Percentiles rank a stretch among this genome's conserved stretches.
These are phyloP conservation scores for Takifugu flavidus DNA, from an alignment of 2,113 vertebrate genomes.

Conservation along the genomic window DNA sequence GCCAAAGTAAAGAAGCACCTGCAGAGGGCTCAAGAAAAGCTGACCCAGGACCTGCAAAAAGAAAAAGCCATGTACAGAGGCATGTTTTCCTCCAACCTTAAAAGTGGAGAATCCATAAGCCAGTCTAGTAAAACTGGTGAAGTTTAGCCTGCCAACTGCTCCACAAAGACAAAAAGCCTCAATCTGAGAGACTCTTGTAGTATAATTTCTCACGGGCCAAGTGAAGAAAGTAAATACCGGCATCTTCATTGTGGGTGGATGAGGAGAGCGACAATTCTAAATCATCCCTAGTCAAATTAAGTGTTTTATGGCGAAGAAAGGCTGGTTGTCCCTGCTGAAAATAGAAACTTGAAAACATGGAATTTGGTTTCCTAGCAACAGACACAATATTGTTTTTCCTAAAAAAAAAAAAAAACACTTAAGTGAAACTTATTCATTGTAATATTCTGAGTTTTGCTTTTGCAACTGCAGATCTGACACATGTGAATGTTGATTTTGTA, in stretches of 20 bases:
- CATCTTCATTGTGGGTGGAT: not conserved
- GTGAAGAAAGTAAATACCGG: conserved; percentile 6
- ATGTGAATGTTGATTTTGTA: conserved; percentile 29
- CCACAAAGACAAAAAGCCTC: conserved; percentile 22
- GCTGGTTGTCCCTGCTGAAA: conserved; percentile 42
- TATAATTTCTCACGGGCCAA: conserved; percentile 10
- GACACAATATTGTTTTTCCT: conserved; percentile 18
- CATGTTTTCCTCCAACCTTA: conserved; percentile 78
- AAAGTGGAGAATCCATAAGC: conserved; percentile 37
- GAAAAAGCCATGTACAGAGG: conserved; percentile 84
- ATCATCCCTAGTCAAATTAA: conserved; percentile 2
- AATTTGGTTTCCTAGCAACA: conserved; percentile 67
- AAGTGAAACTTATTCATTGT: conserved; percentile 27
- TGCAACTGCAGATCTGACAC: conserved; percentile 15
- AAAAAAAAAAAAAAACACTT: conserved; percentile 13
- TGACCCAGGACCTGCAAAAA: conserved; percentile 76
- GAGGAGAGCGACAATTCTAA: not conserved
- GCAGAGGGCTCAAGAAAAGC: conserved; percentile 79
- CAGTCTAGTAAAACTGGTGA: conserved; percentile 34
- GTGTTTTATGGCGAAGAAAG: conserved; percentile 21
- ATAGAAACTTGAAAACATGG: conserved; percentile 34
- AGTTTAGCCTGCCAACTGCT: conserved; percentile 13
- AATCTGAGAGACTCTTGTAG: conserved; percentile 18
- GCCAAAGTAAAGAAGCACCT: conserved; percentile 80
- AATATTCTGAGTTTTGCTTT: conserved; percentile 20